These are phyloP conservation scores for Dolichallabes microphthalmus DNA, from an alignment of 2,113 vertebrate genomes.

Conservation along the genomic window DNA sequence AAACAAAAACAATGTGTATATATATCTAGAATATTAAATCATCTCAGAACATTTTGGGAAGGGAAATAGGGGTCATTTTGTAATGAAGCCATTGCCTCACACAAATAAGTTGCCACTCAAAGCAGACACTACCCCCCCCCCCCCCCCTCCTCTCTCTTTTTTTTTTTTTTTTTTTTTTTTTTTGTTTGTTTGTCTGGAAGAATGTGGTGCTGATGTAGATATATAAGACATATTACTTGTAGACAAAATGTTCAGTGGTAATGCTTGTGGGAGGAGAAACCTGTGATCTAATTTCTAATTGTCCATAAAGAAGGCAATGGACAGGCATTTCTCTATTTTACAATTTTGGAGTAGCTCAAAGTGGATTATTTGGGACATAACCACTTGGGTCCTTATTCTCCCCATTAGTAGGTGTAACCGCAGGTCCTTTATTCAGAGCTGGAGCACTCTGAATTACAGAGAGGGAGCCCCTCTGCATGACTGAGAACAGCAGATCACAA, in stretches of 20 bases:
- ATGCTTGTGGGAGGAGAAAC: conserved; percentile 11
- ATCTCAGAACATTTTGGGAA: not conserved
- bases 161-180: not conserved
- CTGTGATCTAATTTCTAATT: not conserved
- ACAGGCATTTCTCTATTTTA: not conserved
- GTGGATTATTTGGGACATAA: conserved; percentile 15
- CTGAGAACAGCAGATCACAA: not conserved
- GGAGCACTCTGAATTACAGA: not conserved
- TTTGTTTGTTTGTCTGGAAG: not conserved
- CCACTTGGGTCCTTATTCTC: not conserved
- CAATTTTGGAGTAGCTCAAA: not conserved
- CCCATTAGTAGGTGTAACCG: not conserved
- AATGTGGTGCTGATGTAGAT: conserved; percentile 18
- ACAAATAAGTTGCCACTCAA: not conserved
- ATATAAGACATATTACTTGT: not conserved
- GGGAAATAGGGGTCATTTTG: conserved; percentile 10
- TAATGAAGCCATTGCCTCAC: conserved; percentile 4
- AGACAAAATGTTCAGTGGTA: not conserved
- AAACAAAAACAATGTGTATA: conserved; percentile 18
- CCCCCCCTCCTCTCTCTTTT: too few species aligned
- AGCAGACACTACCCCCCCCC: too few species aligned
- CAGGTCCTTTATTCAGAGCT: conserved; percentile 24
- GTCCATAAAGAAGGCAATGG: not conserved
- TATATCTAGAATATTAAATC: conserved; percentile 25
- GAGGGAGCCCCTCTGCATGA: not conserved